Evolutionary conservation across 2,113 vertebrate species (phyloP).

Genomic region (Podilymbus podiceps): DNA sequence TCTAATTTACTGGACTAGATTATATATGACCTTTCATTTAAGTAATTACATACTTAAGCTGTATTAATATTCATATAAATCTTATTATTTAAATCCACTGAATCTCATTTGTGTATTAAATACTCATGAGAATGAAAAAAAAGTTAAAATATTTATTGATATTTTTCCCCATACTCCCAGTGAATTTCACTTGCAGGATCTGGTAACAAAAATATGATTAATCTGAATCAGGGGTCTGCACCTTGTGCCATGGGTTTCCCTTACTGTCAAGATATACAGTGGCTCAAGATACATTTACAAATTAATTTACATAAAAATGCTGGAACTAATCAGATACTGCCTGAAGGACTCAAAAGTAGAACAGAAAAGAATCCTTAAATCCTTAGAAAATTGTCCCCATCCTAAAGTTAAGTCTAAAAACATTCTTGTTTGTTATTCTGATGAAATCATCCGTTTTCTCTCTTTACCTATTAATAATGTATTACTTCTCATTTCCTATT

Average conservation of each 20-base stretch:
- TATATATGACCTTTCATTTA: background rate
- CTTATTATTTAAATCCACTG: background rate
- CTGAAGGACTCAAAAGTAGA: background rate
- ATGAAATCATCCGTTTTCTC: background rate
- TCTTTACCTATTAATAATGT: background rate
- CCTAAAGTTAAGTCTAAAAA: background rate
- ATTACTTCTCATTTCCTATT: background rate
- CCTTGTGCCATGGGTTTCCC: background rate
- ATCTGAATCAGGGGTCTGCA: background rate
- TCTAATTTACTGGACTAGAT: background rate
- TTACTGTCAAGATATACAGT: too few species aligned
- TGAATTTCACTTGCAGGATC: background rate
- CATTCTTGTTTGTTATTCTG: background rate
- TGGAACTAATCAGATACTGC: background rate
- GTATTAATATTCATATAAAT: background rate
- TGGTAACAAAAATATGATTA: background rate
- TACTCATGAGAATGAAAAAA: background rate
- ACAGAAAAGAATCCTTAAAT: background rate
- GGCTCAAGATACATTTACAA: background rate
- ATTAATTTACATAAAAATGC: background rate
- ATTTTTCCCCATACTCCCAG: background rate
- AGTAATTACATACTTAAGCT: background rate
- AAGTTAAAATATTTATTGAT: background rate
- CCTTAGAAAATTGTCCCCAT: background rate
- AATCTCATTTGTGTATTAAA: background rate